phyloP scores from a whole-genome alignment of 2,797 vertebrate genomes.

The Brachyalestes nurse region DNA sequence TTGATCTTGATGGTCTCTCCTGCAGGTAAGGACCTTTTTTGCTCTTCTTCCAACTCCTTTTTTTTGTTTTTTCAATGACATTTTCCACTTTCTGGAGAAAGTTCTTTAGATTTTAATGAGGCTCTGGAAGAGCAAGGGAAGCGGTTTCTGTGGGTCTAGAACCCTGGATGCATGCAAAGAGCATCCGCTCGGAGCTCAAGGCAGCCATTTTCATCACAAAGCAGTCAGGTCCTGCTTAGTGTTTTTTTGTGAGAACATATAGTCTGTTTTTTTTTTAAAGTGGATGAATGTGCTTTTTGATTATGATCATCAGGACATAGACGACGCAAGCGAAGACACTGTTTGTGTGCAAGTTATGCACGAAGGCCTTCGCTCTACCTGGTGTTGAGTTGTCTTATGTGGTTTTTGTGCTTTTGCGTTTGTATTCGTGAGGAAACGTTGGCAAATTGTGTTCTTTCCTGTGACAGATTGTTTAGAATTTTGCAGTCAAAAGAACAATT shows the following conservation, averaged over 20 bases:
- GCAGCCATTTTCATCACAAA: constrained; percentile 40
- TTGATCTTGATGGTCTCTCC: constrained; percentile 29
- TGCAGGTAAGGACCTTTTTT: constrained; percentile 38
- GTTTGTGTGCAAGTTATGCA: not conserved
- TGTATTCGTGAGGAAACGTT: not conserved
- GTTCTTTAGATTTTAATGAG: not conserved
- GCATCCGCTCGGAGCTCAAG: constrained; percentile 25
- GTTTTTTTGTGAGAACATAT: not conserved
- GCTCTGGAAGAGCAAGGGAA: not conserved
- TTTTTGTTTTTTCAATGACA: not conserved
- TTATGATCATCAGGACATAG: not conserved
- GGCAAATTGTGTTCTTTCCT: not conserved
- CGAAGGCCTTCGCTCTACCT: not conserved
- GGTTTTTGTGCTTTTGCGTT: not conserved
- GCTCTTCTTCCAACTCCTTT: not conserved
- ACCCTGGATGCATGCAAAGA: not conserved
- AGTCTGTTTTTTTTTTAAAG: not conserved
- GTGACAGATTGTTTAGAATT: not conserved
- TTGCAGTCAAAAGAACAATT: not conserved
- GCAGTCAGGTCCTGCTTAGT: not conserved
- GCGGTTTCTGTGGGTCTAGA: not conserved
- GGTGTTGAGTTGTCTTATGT: not conserved
- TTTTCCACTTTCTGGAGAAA: not conserved
- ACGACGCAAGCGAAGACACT: not conserved
- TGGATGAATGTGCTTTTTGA: not conserved